A percentile compares a stretch with the other conserved stretches of the same genome.
These are phyloP conservation scores for Selene dorsalis DNA, from an alignment of 2,797 vertebrate species.

Conservation along the genomic window DNA sequence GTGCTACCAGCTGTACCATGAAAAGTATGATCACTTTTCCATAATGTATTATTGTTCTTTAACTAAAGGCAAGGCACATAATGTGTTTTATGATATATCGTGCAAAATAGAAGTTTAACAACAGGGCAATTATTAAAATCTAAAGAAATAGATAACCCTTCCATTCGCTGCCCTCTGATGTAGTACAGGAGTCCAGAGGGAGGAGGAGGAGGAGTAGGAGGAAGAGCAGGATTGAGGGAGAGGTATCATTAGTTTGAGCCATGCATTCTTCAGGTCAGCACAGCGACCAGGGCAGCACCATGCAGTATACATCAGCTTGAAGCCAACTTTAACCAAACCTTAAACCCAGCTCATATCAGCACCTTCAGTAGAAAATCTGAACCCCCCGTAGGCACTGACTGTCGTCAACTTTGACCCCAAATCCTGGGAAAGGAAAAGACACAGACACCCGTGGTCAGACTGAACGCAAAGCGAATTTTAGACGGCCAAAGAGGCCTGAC, in stretches of 20 bases:
- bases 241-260: constrained; percentile 75
- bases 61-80: constrained; percentile 98
- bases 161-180: constrained; percentile 56
- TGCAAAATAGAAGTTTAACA: constrained; percentile 91
- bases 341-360: constrained; percentile 37
- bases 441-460: constrained; percentile 21
- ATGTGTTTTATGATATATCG: constrained; percentile 95
- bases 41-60: constrained; percentile 85
- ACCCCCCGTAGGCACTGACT: constrained; percentile 21
- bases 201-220: constrained; percentile 28
- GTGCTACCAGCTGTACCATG: constrained; percentile 82
- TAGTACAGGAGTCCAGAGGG: constrained; percentile 31
- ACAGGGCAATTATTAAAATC: constrained; percentile 73
- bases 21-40: constrained; percentile 70
- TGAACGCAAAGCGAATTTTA: constrained; percentile 6
- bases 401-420: constrained; percentile 33
- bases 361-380: constrained; percentile 45
- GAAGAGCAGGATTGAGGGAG: constrained; percentile 54
- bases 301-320: constrained; percentile 73
- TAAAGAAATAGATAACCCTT: constrained; percentile 72
- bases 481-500: background rate
- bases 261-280: constrained; percentile 79
- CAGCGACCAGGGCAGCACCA: constrained; percentile 75
- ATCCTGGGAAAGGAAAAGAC: constrained; percentile 21
- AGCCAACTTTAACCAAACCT: constrained; percentile 60